Percentiles rank a stretch among this genome's conserved stretches.
Conservation (phyloP, 2,113 vertebrate genomes). For the Acrocephalus arundinaceus region DNA sequence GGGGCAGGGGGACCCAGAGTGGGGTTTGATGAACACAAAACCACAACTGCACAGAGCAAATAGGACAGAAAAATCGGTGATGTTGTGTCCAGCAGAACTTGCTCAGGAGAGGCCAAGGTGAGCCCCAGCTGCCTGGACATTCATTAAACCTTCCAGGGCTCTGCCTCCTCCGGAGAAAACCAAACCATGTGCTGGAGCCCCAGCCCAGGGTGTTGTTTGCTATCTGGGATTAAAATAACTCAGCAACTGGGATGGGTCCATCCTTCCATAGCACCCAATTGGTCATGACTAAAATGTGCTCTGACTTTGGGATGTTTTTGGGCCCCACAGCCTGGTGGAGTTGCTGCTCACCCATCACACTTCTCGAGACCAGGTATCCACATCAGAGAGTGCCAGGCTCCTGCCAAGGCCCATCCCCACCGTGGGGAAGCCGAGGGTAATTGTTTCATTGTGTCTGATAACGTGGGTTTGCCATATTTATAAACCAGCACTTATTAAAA, state of each 20-base stretch:
- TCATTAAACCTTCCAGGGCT: not conserved
- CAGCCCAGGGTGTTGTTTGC: not conserved
- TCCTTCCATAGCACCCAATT: constrained; percentile 35
- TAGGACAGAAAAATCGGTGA: not conserved
- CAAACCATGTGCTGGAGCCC: not conserved
- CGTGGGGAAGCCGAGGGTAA: constrained; percentile 29
- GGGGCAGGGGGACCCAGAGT: not conserved
- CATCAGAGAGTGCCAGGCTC: constrained; percentile 46
- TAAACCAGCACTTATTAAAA: constrained; percentile 40
- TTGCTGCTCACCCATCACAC: constrained; percentile 34
- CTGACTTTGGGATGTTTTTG: not conserved
- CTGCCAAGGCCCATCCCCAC: not conserved
- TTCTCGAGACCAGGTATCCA: constrained; percentile 51
- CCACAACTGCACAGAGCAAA: not conserved
- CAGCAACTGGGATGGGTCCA: not conserved
- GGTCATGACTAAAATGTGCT: not conserved
- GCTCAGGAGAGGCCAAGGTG: not conserved
- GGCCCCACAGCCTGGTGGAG: constrained; percentile 33
- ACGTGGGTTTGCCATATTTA: constrained; percentile 62
- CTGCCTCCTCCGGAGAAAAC: rapidly evolving
- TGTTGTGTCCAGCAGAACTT: not conserved
- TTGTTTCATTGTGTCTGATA: constrained; percentile 65
- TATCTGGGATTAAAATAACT: constrained; percentile 10
- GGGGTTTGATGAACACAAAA: not conserved
- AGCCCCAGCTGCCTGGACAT: not conserved